Conservation (phyloP, 2,113 vertebrate genomes). For the Semnornis frantzii region DNA sequence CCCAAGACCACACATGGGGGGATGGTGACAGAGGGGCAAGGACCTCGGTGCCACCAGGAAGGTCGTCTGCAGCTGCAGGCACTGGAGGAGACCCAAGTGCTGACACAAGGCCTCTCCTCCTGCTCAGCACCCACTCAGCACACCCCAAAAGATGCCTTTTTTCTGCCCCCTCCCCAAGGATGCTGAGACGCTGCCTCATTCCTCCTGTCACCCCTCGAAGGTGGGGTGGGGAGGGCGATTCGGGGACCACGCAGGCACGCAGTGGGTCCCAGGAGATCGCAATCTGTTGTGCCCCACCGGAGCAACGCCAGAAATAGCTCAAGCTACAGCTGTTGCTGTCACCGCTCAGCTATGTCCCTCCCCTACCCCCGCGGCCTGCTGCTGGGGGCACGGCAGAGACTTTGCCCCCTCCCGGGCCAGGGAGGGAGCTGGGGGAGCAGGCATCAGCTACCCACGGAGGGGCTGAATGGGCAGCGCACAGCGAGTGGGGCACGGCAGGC, state of each 20-base stretch:
- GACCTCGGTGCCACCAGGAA: neutral
- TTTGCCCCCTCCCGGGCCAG: neutral
- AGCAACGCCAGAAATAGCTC: neutral
- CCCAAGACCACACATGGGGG: neutral
- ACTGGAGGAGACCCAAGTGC: too few species aligned
- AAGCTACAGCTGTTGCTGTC: neutral
- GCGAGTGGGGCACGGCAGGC: too few species aligned
- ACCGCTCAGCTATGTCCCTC: neutral
- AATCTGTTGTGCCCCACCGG: neutral
- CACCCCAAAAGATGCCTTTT: neutral
- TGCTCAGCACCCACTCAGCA: neutral
- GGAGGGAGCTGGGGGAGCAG: too few species aligned
- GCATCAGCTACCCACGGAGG: too few species aligned
- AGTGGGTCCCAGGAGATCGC: neutral
- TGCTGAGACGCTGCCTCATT: neutral
- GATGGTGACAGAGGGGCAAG: neutral
- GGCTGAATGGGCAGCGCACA: too few species aligned
- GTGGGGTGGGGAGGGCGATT: too few species aligned
- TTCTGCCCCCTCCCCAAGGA: neutral
- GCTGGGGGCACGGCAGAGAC: neutral
- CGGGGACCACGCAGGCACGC: neutral
- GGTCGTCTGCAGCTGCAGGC: neutral
- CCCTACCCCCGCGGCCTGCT: neutral
- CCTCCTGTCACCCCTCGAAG: neutral
- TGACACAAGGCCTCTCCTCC: too few species aligned